These are phyloP conservation scores for Rhopalosiphum padi DNA, from an alignment of 1,140 invertebrate species.

Conservation along the genomic window DNA sequence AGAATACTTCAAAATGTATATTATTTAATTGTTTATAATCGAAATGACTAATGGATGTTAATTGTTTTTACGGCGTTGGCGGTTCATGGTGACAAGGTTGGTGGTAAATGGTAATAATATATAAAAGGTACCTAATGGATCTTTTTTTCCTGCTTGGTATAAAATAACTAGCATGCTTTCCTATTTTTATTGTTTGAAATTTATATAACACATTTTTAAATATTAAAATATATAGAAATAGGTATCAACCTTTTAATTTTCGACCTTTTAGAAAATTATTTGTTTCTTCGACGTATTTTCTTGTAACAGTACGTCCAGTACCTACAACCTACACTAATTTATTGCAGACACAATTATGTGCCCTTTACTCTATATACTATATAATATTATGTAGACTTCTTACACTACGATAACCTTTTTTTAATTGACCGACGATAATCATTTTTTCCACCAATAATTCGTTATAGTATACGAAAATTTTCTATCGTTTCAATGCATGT, in stretches of 20 bases:
- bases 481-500: neutral
- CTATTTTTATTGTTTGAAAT: neutral
- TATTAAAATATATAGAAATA: neutral
- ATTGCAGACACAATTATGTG: neutral
- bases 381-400: neutral
- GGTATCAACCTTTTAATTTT: slow-evolving; percentile 9
- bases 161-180: neutral
- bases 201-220: neutral
- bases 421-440: neutral
- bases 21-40: neutral
- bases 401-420: slow-evolving; percentile 30
- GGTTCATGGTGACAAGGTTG: neutral
- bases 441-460: neutral
- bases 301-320: neutral
- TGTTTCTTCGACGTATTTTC: neutral
- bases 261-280: slow-evolving; percentile 38
- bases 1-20: neutral
- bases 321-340: neutral
- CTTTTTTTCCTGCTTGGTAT: neutral
- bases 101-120: neutral
- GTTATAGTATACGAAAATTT: neutral
- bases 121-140: neutral
- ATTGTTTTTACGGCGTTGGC: neutral
- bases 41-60: neutral
- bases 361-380: neutral